Evolutionary conservation across 2,113 vertebrate species (phyloP).

Genomic region (Nibea albiflora): DNA sequence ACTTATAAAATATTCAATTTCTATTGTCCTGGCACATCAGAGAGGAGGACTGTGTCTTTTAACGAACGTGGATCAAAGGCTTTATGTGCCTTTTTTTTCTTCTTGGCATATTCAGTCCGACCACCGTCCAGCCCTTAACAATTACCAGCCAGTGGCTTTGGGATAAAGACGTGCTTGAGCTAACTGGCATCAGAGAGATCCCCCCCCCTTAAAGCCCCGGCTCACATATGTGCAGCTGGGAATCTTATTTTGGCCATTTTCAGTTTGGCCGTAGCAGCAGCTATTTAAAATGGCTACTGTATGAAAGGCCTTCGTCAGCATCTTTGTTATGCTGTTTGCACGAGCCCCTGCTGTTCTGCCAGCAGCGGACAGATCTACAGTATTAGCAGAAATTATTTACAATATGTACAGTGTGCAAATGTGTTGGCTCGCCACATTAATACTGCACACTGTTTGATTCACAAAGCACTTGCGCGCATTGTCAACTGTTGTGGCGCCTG

Average conservation of each 20-base stretch:
- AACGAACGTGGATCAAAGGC: constrained; percentile 51
- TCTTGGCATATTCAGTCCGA: background rate
- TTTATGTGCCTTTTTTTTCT: constrained; percentile 6
- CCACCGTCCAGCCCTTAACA: constrained; percentile 8
- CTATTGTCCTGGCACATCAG: constrained; percentile 63
- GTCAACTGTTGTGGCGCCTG: too few relatives aligned
- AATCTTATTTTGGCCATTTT: background rate
- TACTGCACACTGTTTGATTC: constrained; percentile 2
- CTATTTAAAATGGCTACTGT: background rate
- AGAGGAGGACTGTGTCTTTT: constrained; percentile 32
- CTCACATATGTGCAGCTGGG: background rate
- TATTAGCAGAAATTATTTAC: background rate
- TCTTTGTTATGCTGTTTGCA: background rate
- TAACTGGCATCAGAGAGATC: constrained; percentile 15
- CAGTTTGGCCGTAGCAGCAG: background rate
- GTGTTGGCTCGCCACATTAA: background rate
- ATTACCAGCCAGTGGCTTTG: constrained; percentile 31
- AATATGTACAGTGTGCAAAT: background rate
- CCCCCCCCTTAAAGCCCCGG: background rate
- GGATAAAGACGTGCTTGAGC: constrained; percentile 17
- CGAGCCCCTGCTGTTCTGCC: background rate
- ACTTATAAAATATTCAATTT: constrained; percentile 73
- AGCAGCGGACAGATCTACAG: background rate
- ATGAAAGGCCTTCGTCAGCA: background rate
- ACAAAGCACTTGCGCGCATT: background rate